phyloP scores from a whole-genome alignment of 2,888 invertebrate species.

The Steinernema hermaphroditum region DNA sequence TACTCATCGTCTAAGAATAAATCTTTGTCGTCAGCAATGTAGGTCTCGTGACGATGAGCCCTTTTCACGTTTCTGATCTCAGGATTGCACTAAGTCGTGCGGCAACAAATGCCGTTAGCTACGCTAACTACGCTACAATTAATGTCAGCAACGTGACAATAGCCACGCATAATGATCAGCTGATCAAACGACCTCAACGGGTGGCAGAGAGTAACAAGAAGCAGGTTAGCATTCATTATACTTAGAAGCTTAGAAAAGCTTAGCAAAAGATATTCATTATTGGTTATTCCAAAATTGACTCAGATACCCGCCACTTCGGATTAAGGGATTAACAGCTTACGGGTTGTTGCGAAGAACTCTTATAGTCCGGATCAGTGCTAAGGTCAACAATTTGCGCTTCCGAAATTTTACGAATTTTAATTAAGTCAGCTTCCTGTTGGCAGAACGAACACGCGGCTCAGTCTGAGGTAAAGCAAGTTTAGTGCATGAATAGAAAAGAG shows the following conservation, averaged over 20 bases:
- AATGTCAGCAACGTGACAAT: conserved; percentile 38
- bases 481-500: too few relatives aligned
- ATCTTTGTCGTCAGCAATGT: conserved; percentile 52
- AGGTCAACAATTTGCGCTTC: too few relatives aligned
- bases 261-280: too few relatives aligned
- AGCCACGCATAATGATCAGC: background rate
- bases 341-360: too few relatives aligned
- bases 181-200: conserved; percentile 33
- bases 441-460: too few relatives aligned
- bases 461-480: too few relatives aligned
- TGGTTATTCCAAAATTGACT: too few relatives aligned
- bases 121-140: conserved; percentile 52
- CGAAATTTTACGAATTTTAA: background rate
- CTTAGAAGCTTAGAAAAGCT: too few relatives aligned
- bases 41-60: conserved; percentile 20
- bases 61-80: conserved; percentile 22
- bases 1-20: conserved; percentile 54
- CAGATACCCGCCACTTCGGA: background rate
- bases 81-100: conserved; percentile 57
- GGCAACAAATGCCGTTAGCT: conserved; percentile 55
- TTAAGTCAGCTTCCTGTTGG: too few relatives aligned
- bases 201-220: conserved; percentile 57
- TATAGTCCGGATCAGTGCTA: too few relatives aligned
- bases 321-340: background rate
- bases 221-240: conserved; percentile 50